A percentile compares a stretch with the other conserved stretches of the same genome.
phyloP scores from a whole-genome alignment of 2,797 vertebrate genomes.

The Cyprinodon diabolis region DNA sequence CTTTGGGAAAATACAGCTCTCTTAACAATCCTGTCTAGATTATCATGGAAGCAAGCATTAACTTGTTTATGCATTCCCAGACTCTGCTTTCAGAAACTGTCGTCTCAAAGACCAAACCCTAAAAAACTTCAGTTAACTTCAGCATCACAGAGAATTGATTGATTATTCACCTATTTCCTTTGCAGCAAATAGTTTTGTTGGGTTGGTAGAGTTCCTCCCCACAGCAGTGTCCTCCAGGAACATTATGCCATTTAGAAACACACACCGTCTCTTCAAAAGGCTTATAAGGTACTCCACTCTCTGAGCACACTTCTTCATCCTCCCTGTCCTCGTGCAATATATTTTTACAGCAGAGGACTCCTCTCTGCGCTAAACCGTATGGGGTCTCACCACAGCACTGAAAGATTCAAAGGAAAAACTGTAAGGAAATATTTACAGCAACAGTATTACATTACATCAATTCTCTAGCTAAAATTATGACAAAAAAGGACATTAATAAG shows the following conservation, averaged over 20 bases:
- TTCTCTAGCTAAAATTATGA: background rate
- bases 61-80: background rate
- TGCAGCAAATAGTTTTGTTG: conserved; percentile 55
- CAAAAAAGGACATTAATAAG: no score
- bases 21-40: background rate
- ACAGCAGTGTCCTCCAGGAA: conserved; percentile 43
- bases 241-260: conserved; percentile 11
- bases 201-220: conserved; percentile 41
- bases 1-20: background rate
- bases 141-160: background rate
- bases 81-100: background rate
- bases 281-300: background rate
- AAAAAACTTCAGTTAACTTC: background rate
- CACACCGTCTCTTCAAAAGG: conserved; percentile 14
- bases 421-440: background rate
- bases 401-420: conserved; percentile 15
- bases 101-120: background rate
- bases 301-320: conserved; percentile 22
- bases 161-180: conserved; percentile 53
- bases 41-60: background rate
- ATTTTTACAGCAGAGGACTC: conserved; percentile 30
- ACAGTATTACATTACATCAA: background rate
- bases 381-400: conserved; percentile 14
- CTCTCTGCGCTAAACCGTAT: background rate
- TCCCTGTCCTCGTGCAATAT: conserved; percentile 2